A percentile compares a stretch with the other conserved stretches of the same genome.
Conservation (phyloP, 2,113 vertebrate genomes). For the Pionites leucogaster region DNA sequence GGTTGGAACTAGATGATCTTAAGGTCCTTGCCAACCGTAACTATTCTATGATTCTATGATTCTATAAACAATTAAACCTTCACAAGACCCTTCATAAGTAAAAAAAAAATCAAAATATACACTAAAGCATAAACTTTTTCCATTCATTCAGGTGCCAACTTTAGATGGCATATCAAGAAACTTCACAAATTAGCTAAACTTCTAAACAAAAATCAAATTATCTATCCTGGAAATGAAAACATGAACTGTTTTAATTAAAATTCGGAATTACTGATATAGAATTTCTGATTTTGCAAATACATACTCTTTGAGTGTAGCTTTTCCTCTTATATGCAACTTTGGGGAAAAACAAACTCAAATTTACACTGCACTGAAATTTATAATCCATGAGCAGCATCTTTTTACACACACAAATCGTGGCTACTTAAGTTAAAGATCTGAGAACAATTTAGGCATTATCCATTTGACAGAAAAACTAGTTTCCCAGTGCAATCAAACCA, state of each 20-base stretch:
- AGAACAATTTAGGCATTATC: background rate
- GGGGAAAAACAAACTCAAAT: background rate
- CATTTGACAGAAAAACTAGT: background rate
- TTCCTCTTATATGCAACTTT: rapidly evolving
- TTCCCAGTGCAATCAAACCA: background rate
- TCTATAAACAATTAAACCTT: background rate
- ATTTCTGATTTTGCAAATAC: background rate
- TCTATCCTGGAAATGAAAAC: background rate
- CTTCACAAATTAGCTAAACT: background rate
- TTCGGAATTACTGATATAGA: background rate
- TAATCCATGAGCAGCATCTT: background rate
- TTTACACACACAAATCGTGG: background rate
- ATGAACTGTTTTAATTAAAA: background rate
- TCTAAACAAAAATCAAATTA: background rate
- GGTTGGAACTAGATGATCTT: too few relatives aligned
- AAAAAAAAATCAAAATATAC: background rate
- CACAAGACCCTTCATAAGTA: background rate
- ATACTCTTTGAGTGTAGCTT: background rate
- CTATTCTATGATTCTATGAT: too few relatives aligned
- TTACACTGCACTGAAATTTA: background rate
- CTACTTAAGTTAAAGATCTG: background rate
- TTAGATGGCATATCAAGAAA: background rate
- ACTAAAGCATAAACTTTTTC: background rate
- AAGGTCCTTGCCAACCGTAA: too few relatives aligned
- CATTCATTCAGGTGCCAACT: background rate